Percentiles rank a stretch among this genome's conserved stretches.
phyloP scores from a whole-genome alignment of 2,113 vertebrate genomes.

The Calidris pugnax region DNA sequence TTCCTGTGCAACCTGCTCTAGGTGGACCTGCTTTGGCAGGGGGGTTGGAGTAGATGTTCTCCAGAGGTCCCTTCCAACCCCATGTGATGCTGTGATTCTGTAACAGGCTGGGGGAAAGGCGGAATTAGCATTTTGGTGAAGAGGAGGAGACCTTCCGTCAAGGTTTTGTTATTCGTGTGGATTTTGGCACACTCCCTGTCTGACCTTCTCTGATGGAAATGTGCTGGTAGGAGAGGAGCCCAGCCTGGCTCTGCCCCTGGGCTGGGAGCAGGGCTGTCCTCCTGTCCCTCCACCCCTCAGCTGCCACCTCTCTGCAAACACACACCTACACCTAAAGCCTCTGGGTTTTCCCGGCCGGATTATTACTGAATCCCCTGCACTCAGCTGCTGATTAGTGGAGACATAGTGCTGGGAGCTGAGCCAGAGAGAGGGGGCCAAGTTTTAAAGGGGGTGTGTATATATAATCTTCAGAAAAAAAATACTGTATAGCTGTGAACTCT shows the following conservation, averaged over 20 bases:
- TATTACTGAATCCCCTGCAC: neutral
- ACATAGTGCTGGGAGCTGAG: neutral
- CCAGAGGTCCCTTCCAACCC: too few relatives aligned
- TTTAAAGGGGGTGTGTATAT: neutral
- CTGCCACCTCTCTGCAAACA: neutral
- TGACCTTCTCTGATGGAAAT: neutral
- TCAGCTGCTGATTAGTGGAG: neutral
- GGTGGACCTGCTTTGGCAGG: too few relatives aligned
- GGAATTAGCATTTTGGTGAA: neutral
- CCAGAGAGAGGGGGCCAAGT: neutral
- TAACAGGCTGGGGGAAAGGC: neutral
- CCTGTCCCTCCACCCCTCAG: accelerated
- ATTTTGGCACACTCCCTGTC: neutral
- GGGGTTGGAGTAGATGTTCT: too few relatives aligned
- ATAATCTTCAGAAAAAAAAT: neutral
- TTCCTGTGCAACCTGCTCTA: too few relatives aligned
- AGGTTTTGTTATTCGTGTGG: neutral
- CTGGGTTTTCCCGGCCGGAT: neutral
- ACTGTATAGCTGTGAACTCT: neutral
- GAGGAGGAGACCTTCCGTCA: neutral
- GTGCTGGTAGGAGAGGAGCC: neutral
- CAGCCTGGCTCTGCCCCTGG: neutral
- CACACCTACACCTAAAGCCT: neutral
- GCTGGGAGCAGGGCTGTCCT: neutral
- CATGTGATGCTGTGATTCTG: too few relatives aligned